Evolutionary conservation across 2,797 vertebrate species (phyloP), one percentile per base, ranked within the genome.

Genomic region (Tenualosa thibaudeaui): DNA sequence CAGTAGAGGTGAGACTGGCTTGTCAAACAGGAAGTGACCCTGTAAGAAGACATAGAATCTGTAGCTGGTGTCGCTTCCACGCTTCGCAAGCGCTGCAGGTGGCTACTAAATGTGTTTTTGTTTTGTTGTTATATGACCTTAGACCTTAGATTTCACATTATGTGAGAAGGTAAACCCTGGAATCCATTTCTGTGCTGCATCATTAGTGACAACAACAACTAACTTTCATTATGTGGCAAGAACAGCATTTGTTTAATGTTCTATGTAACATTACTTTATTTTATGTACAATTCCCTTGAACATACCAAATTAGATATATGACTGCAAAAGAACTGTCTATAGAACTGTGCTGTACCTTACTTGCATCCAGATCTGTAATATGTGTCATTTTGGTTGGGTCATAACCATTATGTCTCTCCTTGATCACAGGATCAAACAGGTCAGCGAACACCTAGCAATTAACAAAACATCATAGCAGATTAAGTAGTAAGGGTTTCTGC

Each of bases 1-100:
- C 85, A 96, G 91, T 87, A 96, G 89, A 0, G 95, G 95, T 51
- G 96, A 96, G 68, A 96, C 95, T 0, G 96, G 96, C 86, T 96
- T 96, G 91, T 96, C 95, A 50, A 96, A 96, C 84, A 96, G 93
- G 90, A 96, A 96, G 86, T 96, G 95, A 84, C 96, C 96, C 95
- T 96, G 86, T 37, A 53, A 50, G n/a, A 43, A 81, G 24, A 75
- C 4, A 40, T 13, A 75, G 62, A 31, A 31, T 65, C 24, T 40
- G 31, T 75, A 40, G 26, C 37, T 75, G 68, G 13, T 40, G 15
- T 75, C 31, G 4, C 22, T 60, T 19, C 9, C 58, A 62, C n/a
- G 24, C 22, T 22, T 17, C n/a, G n/a, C n/a, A n/a, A n/a, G n/a
- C n/a, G n/a, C 31, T 12, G 1, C 24, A 65, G 24, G 24, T 31